Percentiles rank a stretch among this genome's conserved stretches.
phyloP scores from a whole-genome alignment of 2,888 invertebrate genomes.

The Suillia variegata region DNA sequence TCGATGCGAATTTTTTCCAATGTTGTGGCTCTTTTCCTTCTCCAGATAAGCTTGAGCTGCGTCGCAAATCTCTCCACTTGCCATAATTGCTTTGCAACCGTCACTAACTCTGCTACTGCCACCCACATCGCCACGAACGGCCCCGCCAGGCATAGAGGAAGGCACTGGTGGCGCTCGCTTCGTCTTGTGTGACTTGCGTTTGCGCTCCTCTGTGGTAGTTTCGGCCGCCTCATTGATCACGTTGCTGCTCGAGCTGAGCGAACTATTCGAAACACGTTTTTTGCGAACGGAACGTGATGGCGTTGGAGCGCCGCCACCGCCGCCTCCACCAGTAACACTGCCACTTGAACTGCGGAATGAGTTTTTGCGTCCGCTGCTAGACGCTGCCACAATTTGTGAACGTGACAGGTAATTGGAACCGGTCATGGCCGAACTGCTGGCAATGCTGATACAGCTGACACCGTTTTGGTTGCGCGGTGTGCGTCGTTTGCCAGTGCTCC shows the following conservation, averaged over 20 bases:
- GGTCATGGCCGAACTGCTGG: slow-evolving; percentile 66
- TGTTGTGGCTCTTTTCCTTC: slow-evolving; percentile 13
- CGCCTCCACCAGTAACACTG: slow-evolving; percentile 42
- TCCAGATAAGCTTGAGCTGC: slow-evolving; percentile 15
- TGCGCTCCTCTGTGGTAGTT: slow-evolving; percentile 64
- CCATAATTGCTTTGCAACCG: background rate
- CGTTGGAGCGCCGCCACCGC: slow-evolving; percentile 38
- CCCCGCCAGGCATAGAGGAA: slow-evolving; percentile 34
- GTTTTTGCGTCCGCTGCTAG: slow-evolving; percentile 50
- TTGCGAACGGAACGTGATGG: slow-evolving; percentile 77
- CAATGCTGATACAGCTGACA: slow-evolving; percentile 77
- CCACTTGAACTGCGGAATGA: slow-evolving; percentile 50
- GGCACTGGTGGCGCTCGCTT: slow-evolving; percentile 66
- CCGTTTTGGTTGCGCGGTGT: slow-evolving; percentile 75
- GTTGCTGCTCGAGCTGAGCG: slow-evolving; percentile 68
- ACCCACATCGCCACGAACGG: background rate
- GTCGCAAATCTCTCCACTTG: background rate
- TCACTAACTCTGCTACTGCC: slow-evolving; percentile 15
- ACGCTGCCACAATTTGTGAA: slow-evolving; percentile 42
- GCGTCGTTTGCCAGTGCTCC: slow-evolving; percentile 60
- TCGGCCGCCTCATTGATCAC: slow-evolving; percentile 62
- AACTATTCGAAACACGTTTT: slow-evolving; percentile 71
- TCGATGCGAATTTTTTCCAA: slow-evolving; percentile 15
- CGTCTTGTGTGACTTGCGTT: slow-evolving; percentile 66
- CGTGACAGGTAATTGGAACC: slow-evolving; percentile 54